Conservation (phyloP, 2,797 vertebrate genomes). For the Periophthalmus magnuspinnatus region DNA sequence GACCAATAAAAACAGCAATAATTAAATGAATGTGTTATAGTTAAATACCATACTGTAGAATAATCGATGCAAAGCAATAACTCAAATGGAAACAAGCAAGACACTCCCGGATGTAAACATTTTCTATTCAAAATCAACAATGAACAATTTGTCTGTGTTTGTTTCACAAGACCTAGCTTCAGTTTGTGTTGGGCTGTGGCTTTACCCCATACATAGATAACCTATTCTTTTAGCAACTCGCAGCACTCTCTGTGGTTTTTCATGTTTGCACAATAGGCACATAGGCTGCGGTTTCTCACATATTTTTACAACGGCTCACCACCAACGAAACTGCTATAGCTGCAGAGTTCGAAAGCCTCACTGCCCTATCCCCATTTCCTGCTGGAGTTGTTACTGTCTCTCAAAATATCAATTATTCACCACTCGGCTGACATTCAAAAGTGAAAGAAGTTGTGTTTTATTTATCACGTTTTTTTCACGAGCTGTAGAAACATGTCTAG, state of each 20-base stretch:
- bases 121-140: not conserved
- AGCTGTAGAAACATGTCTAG: slow-evolving; percentile 19
- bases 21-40: no score
- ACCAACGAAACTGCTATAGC: slow-evolving; percentile 53
- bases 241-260: slow-evolving; percentile 45
- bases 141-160: not conserved
- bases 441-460: slow-evolving; percentile 11
- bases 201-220: slow-evolving; percentile 43
- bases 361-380: slow-evolving; percentile 40
- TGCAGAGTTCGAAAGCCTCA: slow-evolving; percentile 53
- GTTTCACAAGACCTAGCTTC: slow-evolving; percentile 32
- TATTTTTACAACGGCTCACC: slow-evolving; percentile 62
- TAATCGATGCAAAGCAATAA: no score
- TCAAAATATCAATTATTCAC: slow-evolving; percentile 28
- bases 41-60: no score
- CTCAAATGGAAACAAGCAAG: no score
- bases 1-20: not conserved
- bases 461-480: slow-evolving; percentile 15
- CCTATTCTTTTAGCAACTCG: slow-evolving; percentile 40
- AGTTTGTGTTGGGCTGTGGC: slow-evolving; percentile 49
- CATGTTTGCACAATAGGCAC: slow-evolving; percentile 56
- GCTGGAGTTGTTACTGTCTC: slow-evolving; percentile 34
- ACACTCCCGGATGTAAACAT: not conserved
- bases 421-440: slow-evolving; percentile 19
- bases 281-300: slow-evolving; percentile 57